These are phyloP conservation scores for Terrapene triunguis DNA, from an alignment of 2,113 vertebrate genomes.

Conservation along the genomic window DNA sequence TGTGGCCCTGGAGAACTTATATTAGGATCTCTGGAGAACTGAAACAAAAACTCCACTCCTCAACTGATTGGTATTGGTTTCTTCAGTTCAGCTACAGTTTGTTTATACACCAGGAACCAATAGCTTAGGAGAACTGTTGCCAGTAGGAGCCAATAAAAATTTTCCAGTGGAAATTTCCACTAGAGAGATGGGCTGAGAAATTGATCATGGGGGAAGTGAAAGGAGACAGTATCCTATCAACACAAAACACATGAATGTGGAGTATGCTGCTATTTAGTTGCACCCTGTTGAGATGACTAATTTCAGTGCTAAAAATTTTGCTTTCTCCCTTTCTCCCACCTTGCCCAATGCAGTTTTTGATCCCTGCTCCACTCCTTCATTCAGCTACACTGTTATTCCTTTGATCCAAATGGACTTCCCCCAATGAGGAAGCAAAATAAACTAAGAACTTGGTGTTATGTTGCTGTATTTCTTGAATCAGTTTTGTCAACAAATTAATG, in stretches of 20 bases:
- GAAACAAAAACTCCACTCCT: neutral
- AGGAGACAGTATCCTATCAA: neutral
- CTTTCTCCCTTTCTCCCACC: neutral
- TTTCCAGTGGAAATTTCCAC: neutral
- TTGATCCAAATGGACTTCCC: neutral
- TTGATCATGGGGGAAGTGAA: neutral
- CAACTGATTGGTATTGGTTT: neutral
- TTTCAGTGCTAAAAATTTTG: neutral
- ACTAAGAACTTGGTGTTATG: neutral
- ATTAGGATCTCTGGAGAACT: neutral
- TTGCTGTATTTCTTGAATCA: neutral
- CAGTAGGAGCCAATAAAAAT: neutral
- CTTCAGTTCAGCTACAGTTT: fast-evolving
- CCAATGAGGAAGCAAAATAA: neutral
- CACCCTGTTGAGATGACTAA: neutral
- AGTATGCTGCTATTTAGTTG: neutral
- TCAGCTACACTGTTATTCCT: neutral
- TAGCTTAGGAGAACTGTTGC: neutral
- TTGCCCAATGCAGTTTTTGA: neutral
- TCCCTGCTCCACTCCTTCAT: neutral
- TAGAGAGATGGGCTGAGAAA: neutral
- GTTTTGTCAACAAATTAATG: neutral
- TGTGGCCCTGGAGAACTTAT: conserved; percentile 3
- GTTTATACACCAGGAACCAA: neutral
- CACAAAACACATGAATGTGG: neutral